These are phyloP conservation scores for Cylindroiulus punctatus DNA, from an alignment of 2,888 invertebrate genomes.

Conservation along the genomic window DNA sequence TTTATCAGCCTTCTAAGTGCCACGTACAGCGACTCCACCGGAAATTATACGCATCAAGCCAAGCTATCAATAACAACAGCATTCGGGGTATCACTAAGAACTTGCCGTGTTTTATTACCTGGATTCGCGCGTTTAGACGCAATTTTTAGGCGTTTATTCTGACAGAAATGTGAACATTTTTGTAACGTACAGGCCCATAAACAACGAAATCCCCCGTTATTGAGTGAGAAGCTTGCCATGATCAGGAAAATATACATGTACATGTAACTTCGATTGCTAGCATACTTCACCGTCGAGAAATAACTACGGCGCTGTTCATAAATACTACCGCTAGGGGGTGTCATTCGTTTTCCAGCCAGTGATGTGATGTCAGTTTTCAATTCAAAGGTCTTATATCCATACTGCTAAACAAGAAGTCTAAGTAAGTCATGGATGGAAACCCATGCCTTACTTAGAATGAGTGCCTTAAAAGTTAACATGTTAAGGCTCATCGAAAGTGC, in stretches of 20 bases:
- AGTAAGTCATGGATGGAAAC: too few relatives aligned
- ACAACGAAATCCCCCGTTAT: conserved; percentile 1
- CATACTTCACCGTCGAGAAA: neutral
- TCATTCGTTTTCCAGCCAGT: neutral
- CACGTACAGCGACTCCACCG: conserved; percentile 46
- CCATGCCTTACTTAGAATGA: too few relatives aligned
- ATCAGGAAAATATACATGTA: conserved; percentile 1
- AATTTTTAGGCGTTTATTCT: conserved; percentile 1
- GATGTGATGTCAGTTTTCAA: neutral
- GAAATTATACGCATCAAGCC: conserved; percentile 49
- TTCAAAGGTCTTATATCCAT: too few relatives aligned
- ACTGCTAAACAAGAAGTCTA: too few relatives aligned
- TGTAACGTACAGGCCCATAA: neutral
- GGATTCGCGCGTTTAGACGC: neutral
- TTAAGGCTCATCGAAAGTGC: too few relatives aligned
- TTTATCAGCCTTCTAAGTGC: conserved; percentile 43
- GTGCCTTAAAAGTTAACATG: too few relatives aligned
- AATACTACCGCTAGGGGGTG: neutral
- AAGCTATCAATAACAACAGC: conserved; percentile 48
- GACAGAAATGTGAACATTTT: conserved; percentile 19
- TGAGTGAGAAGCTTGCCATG: neutral
- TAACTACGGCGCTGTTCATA: neutral
- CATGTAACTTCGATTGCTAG: neutral
- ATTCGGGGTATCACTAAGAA: conserved; percentile 2
- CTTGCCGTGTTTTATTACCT: conserved; percentile 37